A percentile compares a stretch with the other conserved stretches of the same genome.
phyloP scores from a whole-genome alignment of 2,888 invertebrate genomes.

The Parnassius mnemosyne region DNA sequence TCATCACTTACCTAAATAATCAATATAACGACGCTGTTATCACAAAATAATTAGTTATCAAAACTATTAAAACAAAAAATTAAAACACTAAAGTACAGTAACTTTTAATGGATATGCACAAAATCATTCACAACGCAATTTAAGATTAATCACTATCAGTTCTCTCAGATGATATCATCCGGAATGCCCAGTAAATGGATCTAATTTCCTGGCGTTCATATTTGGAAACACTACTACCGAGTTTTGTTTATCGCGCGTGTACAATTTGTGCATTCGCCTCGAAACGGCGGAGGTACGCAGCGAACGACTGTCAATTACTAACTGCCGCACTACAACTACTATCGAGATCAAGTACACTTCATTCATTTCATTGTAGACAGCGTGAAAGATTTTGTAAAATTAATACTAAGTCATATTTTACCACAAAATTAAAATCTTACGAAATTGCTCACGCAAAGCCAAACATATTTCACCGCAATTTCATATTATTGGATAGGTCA shows the following conservation, averaged over 20 bases:
- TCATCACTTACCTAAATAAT: slow-evolving; percentile 9
- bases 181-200: slow-evolving; percentile 10
- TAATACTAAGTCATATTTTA: too few relatives aligned
- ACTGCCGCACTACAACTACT: slow-evolving; percentile 30
- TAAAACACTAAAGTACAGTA: neutral
- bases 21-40: slow-evolving; percentile 6
- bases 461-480: too few relatives aligned
- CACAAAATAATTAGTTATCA: slow-evolving; percentile 13
- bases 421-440: too few relatives aligned
- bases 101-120: neutral
- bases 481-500: too few relatives aligned
- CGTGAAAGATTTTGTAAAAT: slow-evolving; percentile 2
- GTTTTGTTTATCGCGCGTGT: slow-evolving; percentile 13
- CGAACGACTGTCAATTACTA: slow-evolving; percentile 28
- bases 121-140: neutral
- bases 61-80: neutral
- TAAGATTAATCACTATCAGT: neutral
- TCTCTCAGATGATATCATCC: slow-evolving; percentile 1
- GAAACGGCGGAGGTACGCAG: slow-evolving; percentile 19
- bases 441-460: too few relatives aligned
- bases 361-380: slow-evolving; percentile 7
- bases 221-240: slow-evolving; percentile 26
- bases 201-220: slow-evolving; percentile 12
- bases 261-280: neutral
- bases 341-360: slow-evolving; percentile 3